Base-by-base conservation (phyloP, 2,113 vertebrate species). In the Helogale parvula region DNA sequence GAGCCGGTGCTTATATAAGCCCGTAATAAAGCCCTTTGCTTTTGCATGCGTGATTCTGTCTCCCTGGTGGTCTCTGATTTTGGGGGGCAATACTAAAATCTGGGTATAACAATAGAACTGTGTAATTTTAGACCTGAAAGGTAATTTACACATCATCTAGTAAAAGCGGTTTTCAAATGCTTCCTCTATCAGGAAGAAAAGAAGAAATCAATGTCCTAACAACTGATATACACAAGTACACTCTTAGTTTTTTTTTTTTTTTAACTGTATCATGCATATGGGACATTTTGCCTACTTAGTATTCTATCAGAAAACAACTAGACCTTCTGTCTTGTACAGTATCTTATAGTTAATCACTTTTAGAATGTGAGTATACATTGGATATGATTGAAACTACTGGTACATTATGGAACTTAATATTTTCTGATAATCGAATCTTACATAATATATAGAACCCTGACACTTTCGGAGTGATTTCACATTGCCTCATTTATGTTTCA, bases 381-480 rank as follows among this genome's bases (percentile, higher is more conserved):
- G 31, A 54, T 84, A 41, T 47, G 31, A 95, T 66, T 85, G 82
- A 95, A 95, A 96, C 60, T 68, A 87, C 11, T 76, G 50, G 47
- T 84, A 82, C 13, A 88, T 66, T 45, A 41, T 96, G 27, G 63
- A 50, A 80, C 81, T 66, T 93, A 72, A 93, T 69, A 35, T 71
- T 96, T 92, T 96, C 47, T 91, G 86, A 60, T 77, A 93, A 96
- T 33, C 95, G 47, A 96, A 63, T 11, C 31, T 97, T 86, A 69
- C 2, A 88, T 88, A 95, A 94, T 63, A 94, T n/a, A 97, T 12
- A 96, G 33, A 97, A 88, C 25, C 23, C n/a, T 82, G 21, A 91
- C 71, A 94, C 72, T 83, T 90, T 66, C 45, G 60, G 31, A 96
- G 27, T 87, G 17, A 94, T 77, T 86, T 93, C 65, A 92, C 47